Evolutionary conservation across 2,888 invertebrate genomes (phyloP).

Genomic region (Acleris emargana): DNA sequence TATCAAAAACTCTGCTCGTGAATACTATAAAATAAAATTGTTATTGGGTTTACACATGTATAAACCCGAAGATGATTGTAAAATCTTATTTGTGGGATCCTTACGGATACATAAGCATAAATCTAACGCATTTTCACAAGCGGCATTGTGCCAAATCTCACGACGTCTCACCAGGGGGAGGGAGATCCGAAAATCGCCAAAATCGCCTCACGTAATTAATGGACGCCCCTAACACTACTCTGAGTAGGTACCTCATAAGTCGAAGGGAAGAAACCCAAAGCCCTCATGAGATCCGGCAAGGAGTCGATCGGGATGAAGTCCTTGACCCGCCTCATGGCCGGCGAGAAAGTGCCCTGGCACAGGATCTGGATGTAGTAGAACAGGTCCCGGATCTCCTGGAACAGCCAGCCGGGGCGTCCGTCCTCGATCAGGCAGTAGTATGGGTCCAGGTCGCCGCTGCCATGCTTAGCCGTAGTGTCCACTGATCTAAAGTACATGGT

Average conservation of each 20-base stretch:
- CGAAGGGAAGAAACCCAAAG: slow-evolving; percentile 89
- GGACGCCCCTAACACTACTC: background rate
- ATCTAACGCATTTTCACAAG: too few relatives aligned
- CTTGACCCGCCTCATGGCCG: slow-evolving; percentile 83
- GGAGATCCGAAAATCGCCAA: too few relatives aligned
- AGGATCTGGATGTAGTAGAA: slow-evolving; percentile 91
- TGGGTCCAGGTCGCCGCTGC: slow-evolving; percentile 85
- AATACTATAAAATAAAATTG: too few relatives aligned
- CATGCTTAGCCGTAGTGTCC: slow-evolving; percentile 74
- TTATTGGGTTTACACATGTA: too few relatives aligned
- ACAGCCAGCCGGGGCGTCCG: slow-evolving; percentile 87
- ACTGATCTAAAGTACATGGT: slow-evolving; percentile 65
- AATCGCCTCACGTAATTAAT: too few relatives aligned
- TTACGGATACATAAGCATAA: too few relatives aligned
- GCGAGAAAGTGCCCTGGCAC: slow-evolving; percentile 87
- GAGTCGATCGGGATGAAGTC: slow-evolving; percentile 86
- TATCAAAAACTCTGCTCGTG: too few relatives aligned
- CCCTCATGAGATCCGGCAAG: slow-evolving; percentile 89
- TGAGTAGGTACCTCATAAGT: slow-evolving; percentile 85
- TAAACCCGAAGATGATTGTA: too few relatives aligned
- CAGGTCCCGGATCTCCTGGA: slow-evolving; percentile 88
- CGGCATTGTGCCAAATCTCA: too few relatives aligned
- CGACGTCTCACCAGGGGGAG: too few relatives aligned
- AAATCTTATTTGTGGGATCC: too few relatives aligned
- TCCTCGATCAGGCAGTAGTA: slow-evolving; percentile 89